Evolutionary conservation across 2,113 vertebrate species (phyloP).

Genomic region (Tachysurus vachellii): DNA sequence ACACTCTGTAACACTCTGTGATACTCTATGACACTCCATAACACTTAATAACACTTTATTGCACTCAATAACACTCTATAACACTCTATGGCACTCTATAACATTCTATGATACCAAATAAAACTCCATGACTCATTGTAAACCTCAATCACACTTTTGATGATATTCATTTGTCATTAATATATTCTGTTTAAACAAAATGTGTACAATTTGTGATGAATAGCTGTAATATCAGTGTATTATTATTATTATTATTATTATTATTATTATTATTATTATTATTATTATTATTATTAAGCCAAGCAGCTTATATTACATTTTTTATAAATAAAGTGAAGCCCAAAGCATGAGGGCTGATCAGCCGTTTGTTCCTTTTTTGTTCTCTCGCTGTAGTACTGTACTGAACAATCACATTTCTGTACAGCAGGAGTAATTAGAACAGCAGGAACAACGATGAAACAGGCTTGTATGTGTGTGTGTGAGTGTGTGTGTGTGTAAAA

Average conservation of each 20-base stretch:
- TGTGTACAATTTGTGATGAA: neutral
- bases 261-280: neutral
- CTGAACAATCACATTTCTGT: constrained; percentile 37
- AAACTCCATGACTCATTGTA: too few species aligned
- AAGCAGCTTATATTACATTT: neutral
- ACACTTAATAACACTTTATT: too few species aligned
- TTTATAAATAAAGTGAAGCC: neutral
- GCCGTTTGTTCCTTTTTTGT: neutral
- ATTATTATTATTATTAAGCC: neutral
- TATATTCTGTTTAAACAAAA: too few species aligned
- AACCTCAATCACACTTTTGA: neutral
- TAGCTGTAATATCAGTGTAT: neutral
- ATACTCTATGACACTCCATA: too few species aligned
- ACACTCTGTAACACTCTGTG: too few species aligned
- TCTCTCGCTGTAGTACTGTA: constrained; percentile 21
- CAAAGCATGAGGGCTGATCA: neutral
- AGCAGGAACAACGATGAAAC: constrained; percentile 21
- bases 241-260: neutral
- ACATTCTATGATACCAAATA: too few species aligned
- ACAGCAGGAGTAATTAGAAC: constrained; percentile 57
- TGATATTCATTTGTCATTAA: neutral
- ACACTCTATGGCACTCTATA: too few species aligned
- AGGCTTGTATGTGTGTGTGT: constrained; percentile 8
- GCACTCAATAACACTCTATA: too few species aligned
- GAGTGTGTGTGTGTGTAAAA: constrained; percentile 19